phyloP scores from a whole-genome alignment of 2,797 vertebrate species.

The Orientallactaga sibirica region DNA sequence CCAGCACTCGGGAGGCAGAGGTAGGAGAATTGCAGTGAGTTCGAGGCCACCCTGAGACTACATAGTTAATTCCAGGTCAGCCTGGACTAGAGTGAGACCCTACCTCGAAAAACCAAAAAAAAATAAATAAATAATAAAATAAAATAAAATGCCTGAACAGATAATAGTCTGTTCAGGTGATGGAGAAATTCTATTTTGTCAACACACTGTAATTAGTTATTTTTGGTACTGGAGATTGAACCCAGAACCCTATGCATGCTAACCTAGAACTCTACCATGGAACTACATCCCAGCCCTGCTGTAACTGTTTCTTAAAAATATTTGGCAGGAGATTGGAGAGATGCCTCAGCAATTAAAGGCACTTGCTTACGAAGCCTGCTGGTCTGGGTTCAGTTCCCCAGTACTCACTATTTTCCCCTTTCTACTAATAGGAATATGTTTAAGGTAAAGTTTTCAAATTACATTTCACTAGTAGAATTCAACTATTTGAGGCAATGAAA shows the following conservation, averaged over 20 bases:
- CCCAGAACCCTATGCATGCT: no score
- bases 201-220: background rate
- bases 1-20: no score
- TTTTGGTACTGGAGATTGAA: background rate
- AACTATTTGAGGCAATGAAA: conserved; percentile 26
- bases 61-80: no score
- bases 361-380: no score
- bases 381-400: no score
- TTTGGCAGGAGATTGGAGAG: no score
- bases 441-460: conserved; percentile 46
- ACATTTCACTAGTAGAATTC: conserved; percentile 19
- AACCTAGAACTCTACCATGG: background rate
- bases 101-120: no score
- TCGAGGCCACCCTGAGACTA: no score
- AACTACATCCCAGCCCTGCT: background rate
- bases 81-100: no score
- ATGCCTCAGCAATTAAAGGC: no score
- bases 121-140: no score
- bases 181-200: conserved; percentile 30
- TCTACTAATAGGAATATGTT: conserved; percentile 60
- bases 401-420: background rate
- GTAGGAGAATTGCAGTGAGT: no score
- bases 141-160: conserved; percentile 43
- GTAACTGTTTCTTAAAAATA: conserved; percentile 17
- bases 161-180: background rate